Percentiles rank a stretch among this genome's conserved stretches.
These are phyloP conservation scores for Manduca sexta DNA, from an alignment of 1,140 invertebrate species.

Conservation along the genomic window DNA sequence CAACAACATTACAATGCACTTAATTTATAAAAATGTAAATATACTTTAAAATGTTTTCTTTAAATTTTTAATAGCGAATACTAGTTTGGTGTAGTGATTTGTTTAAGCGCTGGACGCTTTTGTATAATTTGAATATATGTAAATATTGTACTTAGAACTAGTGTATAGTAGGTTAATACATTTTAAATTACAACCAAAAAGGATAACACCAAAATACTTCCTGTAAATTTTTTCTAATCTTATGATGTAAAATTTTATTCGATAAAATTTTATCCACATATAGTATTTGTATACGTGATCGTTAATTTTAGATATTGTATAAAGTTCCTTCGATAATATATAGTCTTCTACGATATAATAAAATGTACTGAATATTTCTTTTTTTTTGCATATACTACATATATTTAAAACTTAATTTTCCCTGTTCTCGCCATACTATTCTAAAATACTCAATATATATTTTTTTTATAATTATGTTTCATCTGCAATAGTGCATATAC, in stretches of 20 bases:
- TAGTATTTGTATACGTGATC: slow-evolving; percentile 31
- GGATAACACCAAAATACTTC: slow-evolving; percentile 56
- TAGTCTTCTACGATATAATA: slow-evolving; percentile 1
- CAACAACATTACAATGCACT: slow-evolving; percentile 41
- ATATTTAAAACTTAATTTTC: too few species aligned
- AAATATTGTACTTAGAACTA: slow-evolving; percentile 38
- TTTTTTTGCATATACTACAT: too few species aligned
- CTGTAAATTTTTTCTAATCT: slow-evolving; percentile 31
- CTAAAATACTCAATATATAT: too few species aligned
- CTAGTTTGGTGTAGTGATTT: neutral
- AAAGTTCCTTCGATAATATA: slow-evolving; percentile 18
- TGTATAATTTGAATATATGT: slow-evolving; percentile 24
- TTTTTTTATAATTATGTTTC: too few species aligned
- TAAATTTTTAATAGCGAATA: neutral
- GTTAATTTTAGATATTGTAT: slow-evolving; percentile 13
- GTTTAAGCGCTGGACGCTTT: slow-evolving; percentile 42
- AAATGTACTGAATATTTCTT: slow-evolving; percentile 1
- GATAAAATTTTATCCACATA: slow-evolving; percentile 24
- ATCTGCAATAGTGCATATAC: neutral
- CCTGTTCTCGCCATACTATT: too few species aligned
- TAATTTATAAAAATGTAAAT: slow-evolving; percentile 9
- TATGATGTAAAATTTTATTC: slow-evolving; percentile 33
- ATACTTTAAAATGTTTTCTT: neutral
- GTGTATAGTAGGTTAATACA: slow-evolving; percentile 16
- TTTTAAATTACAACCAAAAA: slow-evolving; percentile 47